A percentile compares a stretch with the other conserved stretches of the same genome.
These are phyloP conservation scores for Pseudocheirus occidentalis DNA, from an alignment of 2,797 vertebrate species.

Conservation along the genomic window DNA sequence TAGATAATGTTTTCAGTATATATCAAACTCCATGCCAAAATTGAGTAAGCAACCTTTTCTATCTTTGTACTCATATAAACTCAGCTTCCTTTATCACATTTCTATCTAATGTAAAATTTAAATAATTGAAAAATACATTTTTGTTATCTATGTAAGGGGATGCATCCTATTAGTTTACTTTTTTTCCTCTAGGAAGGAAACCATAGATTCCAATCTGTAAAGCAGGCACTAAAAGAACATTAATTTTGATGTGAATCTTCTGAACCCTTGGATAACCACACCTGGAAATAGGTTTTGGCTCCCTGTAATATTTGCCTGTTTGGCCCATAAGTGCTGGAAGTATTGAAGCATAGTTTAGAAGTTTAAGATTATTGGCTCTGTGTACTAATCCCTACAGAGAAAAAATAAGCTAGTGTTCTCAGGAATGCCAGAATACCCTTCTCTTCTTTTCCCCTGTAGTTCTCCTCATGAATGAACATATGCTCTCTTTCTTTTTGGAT, in stretches of 20 bases:
- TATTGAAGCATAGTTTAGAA: background rate
- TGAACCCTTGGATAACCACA: background rate
- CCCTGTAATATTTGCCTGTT: background rate
- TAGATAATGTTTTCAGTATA: background rate
- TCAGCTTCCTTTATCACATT: background rate
- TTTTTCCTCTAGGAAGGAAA: background rate
- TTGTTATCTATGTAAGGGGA: background rate
- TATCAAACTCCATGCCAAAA: background rate
- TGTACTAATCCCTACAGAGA: background rate
- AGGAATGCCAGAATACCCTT: background rate
- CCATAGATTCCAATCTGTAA: background rate
- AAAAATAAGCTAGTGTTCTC: background rate
- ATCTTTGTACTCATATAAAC: background rate
- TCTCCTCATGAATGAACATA: background rate
- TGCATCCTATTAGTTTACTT: background rate
- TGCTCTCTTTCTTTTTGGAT: background rate
- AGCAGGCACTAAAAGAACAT: background rate
- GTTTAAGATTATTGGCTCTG: background rate
- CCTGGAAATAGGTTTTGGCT: background rate
- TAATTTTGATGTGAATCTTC: background rate
- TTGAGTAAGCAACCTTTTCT: background rate
- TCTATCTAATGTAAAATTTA: background rate
- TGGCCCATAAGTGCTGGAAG: background rate
- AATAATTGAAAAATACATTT: background rate
- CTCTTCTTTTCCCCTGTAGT: background rate